phyloP scores from a whole-genome alignment of 2,888 invertebrate species.

The Stenotaenia linearis region DNA sequence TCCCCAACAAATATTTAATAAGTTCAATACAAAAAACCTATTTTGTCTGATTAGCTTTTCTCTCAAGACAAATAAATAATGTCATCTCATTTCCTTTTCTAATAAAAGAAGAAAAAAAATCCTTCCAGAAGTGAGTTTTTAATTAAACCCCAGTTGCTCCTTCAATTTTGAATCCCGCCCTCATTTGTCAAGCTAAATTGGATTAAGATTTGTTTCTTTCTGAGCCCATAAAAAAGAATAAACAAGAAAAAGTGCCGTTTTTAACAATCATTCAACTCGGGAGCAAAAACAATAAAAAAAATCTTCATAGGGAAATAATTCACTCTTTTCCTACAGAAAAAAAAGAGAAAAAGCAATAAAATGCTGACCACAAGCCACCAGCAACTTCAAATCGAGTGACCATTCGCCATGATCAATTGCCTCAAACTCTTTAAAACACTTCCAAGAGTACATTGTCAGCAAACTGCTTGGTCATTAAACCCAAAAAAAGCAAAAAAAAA shows the following conservation, averaged over 20 bases:
- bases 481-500: neutral
- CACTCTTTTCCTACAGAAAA: neutral
- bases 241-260: neutral
- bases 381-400: neutral
- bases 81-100: neutral
- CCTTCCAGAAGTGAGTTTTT: neutral
- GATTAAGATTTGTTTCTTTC: neutral
- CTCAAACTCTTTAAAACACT: neutral
- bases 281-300: neutral
- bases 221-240: neutral
- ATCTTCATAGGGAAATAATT: neutral
- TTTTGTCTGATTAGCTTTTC: no score
- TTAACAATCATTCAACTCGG: neutral
- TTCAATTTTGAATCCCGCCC: neutral
- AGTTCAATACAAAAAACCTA: no score
- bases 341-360: neutral
- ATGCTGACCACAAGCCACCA: neutral
- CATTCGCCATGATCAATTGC: neutral
- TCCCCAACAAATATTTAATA: no score
- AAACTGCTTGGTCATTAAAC: neutral
- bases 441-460: neutral
- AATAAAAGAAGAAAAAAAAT: neutral
- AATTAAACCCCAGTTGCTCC: neutral
- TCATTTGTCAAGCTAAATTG: conserved; percentile 1
- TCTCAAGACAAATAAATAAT: neutral